Evolutionary conservation across 2,113 vertebrate genomes (phyloP).

Genomic region (Opisthocomus hoazin): DNA sequence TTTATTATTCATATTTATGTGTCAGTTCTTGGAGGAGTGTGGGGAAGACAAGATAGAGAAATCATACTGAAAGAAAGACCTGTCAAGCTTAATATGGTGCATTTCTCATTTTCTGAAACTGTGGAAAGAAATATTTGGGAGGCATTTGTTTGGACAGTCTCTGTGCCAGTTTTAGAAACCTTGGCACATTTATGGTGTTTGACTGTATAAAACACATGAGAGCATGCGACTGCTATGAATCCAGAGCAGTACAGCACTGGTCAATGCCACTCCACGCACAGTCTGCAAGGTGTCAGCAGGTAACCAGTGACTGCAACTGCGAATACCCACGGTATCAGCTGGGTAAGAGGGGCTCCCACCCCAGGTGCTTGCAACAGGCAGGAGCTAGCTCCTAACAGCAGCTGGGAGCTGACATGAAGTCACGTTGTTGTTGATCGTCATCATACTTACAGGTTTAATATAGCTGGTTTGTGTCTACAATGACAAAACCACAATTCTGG

Average conservation of each 20-base stretch:
- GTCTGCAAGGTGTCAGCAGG: neutral
- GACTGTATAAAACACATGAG: neutral
- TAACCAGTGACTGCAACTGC: neutral
- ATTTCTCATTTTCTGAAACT: neutral
- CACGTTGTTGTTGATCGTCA: neutral
- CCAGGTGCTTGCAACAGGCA: neutral
- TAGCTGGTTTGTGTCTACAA: neutral
- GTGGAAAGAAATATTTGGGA: neutral
- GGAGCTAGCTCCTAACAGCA: neutral
- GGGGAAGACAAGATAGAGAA: constrained; percentile 7
- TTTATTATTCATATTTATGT: constrained; percentile 7
- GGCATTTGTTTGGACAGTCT: neutral
- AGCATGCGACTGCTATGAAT: neutral
- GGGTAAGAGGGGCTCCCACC: neutral
- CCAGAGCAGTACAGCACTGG: neutral
- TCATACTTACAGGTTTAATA: neutral
- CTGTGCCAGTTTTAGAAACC: neutral
- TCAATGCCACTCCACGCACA: neutral
- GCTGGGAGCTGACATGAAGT: neutral
- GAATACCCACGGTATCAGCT: neutral
- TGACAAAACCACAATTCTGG: neutral
- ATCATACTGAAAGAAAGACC: neutral
- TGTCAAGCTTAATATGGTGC: neutral
- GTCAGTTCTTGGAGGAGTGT: neutral
- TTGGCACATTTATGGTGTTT: neutral